phyloP scores from a whole-genome alignment of 2,888 invertebrate species.

The Syrphus vitripennis region DNA sequence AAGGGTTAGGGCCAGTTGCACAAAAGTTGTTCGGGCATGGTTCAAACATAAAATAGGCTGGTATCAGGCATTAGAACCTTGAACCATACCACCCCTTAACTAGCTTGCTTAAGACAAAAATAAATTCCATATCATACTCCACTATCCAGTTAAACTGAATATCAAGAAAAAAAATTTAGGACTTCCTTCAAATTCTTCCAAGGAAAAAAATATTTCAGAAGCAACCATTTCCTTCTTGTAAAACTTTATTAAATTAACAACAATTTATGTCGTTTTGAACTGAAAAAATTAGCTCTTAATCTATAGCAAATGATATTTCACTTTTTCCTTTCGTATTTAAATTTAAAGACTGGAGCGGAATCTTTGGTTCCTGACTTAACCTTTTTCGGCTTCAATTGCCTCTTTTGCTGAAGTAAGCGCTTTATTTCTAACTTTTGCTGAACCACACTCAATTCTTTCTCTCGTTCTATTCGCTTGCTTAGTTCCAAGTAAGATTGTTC shows the following conservation, averaged over 20 bases:
- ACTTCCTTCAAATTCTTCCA: too few relatives aligned
- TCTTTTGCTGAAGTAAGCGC: slow-evolving; percentile 85
- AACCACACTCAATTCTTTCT: slow-evolving; percentile 87
- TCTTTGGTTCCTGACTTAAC: slow-evolving; percentile 85
- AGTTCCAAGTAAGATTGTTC: slow-evolving; percentile 88
- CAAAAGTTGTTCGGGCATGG: too few relatives aligned
- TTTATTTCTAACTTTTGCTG: slow-evolving; percentile 91
- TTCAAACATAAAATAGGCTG: too few relatives aligned
- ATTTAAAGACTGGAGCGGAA: slow-evolving; percentile 89
- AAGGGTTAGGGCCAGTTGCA: too few relatives aligned
- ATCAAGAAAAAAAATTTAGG: too few relatives aligned
- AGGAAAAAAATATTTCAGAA: too few relatives aligned
- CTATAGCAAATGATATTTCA: slow-evolving; percentile 78
- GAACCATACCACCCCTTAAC: too few relatives aligned
- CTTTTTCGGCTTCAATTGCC: slow-evolving; percentile 85
- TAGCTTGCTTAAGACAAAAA: too few relatives aligned
- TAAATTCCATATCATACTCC: too few relatives aligned
- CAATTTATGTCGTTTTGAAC: background rate
- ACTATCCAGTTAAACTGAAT: too few relatives aligned
- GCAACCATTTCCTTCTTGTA: too few relatives aligned
- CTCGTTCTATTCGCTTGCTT: slow-evolving; percentile 88
- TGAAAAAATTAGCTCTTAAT: background rate
- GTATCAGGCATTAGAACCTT: too few relatives aligned
- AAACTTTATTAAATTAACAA: background rate
- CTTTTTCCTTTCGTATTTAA: slow-evolving; percentile 91